Evolutionary conservation across 2,797 vertebrate genomes (phyloP).

Genomic region (Phalloptychus januarius): DNA sequence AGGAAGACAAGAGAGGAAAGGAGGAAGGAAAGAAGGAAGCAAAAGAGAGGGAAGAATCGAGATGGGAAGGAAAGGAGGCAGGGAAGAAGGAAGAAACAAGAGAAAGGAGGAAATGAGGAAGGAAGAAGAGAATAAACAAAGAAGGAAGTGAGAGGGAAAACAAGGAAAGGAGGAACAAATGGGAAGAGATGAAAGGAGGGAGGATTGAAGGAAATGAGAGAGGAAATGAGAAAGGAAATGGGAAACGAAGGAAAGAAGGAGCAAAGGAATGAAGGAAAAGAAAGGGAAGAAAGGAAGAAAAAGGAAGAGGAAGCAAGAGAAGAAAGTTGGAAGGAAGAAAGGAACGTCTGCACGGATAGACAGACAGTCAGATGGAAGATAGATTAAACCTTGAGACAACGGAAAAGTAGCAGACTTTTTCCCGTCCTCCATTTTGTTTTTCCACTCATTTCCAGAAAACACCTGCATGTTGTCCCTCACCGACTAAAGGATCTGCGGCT

Average conservation of each 20-base stretch:
- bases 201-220: too few relatives aligned
- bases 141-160: too few relatives aligned
- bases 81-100: too few relatives aligned
- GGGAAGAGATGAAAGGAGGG: too few relatives aligned
- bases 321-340: neutral
- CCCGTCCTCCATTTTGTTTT: neutral
- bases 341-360: neutral
- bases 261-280: neutral
- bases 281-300: neutral
- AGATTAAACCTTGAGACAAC: neutral
- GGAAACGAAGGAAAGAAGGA: neutral
- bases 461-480: neutral
- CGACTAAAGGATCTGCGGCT: neutral
- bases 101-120: too few relatives aligned
- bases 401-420: neutral
- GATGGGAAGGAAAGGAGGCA: too few relatives aligned
- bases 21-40: too few relatives aligned
- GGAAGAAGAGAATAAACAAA: too few relatives aligned
- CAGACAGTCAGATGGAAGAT: neutral
- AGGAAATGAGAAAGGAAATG: neutral
- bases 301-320: neutral
- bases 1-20: too few relatives aligned
- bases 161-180: neutral
- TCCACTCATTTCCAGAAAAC: neutral
- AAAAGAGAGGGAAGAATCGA: too few relatives aligned